These are phyloP conservation scores for Amblyornis subalaris DNA, from an alignment of 2,113 vertebrate species.

Conservation along the genomic window DNA sequence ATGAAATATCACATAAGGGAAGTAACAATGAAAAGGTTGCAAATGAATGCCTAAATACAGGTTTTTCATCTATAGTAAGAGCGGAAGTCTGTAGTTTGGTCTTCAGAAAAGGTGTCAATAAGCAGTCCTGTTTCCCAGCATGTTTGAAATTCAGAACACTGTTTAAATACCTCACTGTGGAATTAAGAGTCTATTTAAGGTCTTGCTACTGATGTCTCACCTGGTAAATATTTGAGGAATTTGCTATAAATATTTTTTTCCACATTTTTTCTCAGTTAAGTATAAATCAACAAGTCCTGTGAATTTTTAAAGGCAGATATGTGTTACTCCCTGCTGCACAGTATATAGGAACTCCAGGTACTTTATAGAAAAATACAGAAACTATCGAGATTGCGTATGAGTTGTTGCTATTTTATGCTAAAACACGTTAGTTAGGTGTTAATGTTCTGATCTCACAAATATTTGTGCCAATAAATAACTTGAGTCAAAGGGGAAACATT, in stretches of 20 bases:
- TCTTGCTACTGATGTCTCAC: not conserved
- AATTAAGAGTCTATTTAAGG: not conserved
- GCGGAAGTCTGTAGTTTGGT: not conserved
- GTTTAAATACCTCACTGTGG: not conserved
- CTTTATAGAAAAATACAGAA: slow-evolving; percentile 8
- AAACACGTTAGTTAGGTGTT: not conserved
- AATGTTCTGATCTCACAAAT: not conserved
- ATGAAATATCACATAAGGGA: not conserved
- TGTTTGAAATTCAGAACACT: not conserved
- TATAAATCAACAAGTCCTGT: not conserved
- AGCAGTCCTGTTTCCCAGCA: not conserved
- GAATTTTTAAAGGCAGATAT: not conserved
- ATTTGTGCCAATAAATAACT: slow-evolving; percentile 29
- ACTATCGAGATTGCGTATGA: not conserved
- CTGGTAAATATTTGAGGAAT: slow-evolving; percentile 44
- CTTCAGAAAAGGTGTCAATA: not conserved
- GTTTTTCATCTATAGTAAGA: not conserved
- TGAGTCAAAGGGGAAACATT: not conserved
- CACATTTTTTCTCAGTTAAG: not conserved
- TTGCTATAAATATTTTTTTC: not conserved
- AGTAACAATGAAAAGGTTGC: not conserved
- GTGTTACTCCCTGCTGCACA: not conserved
- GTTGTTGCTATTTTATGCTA: not conserved
- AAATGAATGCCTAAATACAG: not conserved
- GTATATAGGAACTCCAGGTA: not conserved